Base-by-base conservation (phyloP, 2,888 invertebrate genomes). In the Coleophora deauratella region DNA sequence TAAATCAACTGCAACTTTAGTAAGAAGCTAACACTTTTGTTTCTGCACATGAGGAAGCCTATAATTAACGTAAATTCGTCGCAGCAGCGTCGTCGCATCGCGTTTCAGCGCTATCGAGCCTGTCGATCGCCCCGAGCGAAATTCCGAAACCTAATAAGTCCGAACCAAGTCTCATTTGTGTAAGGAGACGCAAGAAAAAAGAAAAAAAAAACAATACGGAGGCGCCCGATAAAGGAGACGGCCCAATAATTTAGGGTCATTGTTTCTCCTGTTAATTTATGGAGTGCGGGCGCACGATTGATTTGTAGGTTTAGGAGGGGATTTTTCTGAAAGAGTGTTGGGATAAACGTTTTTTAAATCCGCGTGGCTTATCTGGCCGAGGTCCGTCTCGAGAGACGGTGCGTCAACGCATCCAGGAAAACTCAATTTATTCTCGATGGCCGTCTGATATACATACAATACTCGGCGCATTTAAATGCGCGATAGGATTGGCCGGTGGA, bases 211-310 rank as follows among this genome's bases (percentile, higher is more conserved):
- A 77, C 71, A 72, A 76, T 72, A 72, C 73, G 62, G 53, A 57
- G 54, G 50, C 53, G 47, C 62, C 66, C 70, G 79, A 81, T 79
- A 80, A 79, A 78, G 62, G 66, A 74, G 77, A 75, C 76, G 77
- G 75, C 63, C 73, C 76, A 74, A 84, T 79, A 82, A 82, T 81
- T 82, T 82, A 82, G 79, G 80, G 82, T 82, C 84, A 82, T 82
- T 81, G 82, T 81, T 82, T 74, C 77, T 66, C 59, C 60, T 56
- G 71, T 77, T 82, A 84, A 85, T 85, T 84, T 84, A 84, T 82
- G 78, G 82, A 78, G 81, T 82, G 81, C 73, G 79, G 72, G 69
- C 56, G 69, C 59, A 59, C 76, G 82, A 82, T 81, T 84, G 84
- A 84, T 82, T 81, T 80, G 81, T 81, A 76, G 80, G 76, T 72